Evolutionary conservation across 2,113 vertebrate species (phyloP).

Genomic region (Probosciger aterrimus): DNA sequence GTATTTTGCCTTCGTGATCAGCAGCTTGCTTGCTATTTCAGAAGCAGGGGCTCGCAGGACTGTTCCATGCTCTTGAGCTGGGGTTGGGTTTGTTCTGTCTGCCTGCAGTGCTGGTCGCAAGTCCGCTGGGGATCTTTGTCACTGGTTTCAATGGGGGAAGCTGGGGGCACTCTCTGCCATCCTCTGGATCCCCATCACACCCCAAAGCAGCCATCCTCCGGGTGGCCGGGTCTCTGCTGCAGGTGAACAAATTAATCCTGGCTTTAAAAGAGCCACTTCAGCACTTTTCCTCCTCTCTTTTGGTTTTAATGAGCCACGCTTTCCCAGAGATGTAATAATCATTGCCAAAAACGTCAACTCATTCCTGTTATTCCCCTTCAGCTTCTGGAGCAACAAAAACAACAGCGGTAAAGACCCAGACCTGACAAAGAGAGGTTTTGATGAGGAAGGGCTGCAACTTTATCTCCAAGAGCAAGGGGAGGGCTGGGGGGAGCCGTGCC

Average conservation of each 20-base stretch:
- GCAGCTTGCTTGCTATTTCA: neutral
- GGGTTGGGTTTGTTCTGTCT: neutral
- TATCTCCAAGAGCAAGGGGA: neutral
- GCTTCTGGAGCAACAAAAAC: conserved; percentile 28
- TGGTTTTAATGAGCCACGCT: conserved; percentile 50
- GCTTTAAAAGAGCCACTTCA: conserved; percentile 41
- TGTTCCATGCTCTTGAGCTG: neutral
- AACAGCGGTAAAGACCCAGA: neutral
- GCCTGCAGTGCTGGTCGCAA: neutral
- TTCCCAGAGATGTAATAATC: conserved; percentile 50
- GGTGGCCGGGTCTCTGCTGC: neutral
- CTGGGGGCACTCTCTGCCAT: neutral
- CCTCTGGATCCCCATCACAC: neutral
- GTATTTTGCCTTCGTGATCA: neutral
- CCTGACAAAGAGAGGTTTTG: neutral
- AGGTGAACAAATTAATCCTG: neutral
- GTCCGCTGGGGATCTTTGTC: neutral
- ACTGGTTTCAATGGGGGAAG: neutral
- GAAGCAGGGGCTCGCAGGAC: neutral
- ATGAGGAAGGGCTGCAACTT: neutral
- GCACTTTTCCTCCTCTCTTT: conserved; percentile 34
- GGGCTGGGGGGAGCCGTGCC: neutral
- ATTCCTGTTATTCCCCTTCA: conserved; percentile 37
- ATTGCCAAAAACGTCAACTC: conserved; percentile 36
- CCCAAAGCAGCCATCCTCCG: neutral